Base-by-base conservation (phyloP, 2,888 invertebrate genomes). In the Pseudoips prasinana region DNA sequence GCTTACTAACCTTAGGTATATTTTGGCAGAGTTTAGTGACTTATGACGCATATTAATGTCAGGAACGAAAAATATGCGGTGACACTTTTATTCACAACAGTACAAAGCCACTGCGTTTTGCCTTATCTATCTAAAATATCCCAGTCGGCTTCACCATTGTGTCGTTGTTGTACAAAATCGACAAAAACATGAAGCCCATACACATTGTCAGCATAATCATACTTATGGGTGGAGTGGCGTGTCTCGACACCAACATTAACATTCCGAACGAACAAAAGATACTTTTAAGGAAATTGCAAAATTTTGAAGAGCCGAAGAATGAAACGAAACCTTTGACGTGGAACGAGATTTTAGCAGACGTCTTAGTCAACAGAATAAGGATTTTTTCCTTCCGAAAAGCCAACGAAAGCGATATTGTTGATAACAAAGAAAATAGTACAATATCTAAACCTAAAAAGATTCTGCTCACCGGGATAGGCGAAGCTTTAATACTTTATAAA, bases 331-430 rank as follows among this genome's bases (percentile, higher is more conserved):
- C 70, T 32, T 54, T 66, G 40, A 65, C 74, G 33, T 86, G 84
- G 85, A 84, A 81, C 60, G 77, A 81, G 45, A 70, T 85, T 36
- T 51, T 86, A 20, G 85, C 86, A 3, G 74, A 79, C 43, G 72
- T 75, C 36, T 60, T 85, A 43, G 75, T 84, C 52, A 78, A 75
- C 39, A 76, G 69, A 59, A 72, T 82, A 52, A 73, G 66, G 45
- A 63, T 77, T 65, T 71, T 80, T 44, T 62, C 71, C 22, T 71
- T 68, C 35, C 61, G 62, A 36, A 49, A 56, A 52, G 44, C 46
- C 25, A 50, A 56, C n/a, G 45, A 52, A 52, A 40, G 46, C 35
- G 31, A 62, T 29, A 39, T 62, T 24, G 46, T 46, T 20, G 14
- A 14, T 5, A 5, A 14, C 17, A 36, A 47, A 7, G 52, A 46